phyloP scores from a whole-genome alignment of 2,797 vertebrate genomes.

The Micropoecilia bifurca region DNA sequence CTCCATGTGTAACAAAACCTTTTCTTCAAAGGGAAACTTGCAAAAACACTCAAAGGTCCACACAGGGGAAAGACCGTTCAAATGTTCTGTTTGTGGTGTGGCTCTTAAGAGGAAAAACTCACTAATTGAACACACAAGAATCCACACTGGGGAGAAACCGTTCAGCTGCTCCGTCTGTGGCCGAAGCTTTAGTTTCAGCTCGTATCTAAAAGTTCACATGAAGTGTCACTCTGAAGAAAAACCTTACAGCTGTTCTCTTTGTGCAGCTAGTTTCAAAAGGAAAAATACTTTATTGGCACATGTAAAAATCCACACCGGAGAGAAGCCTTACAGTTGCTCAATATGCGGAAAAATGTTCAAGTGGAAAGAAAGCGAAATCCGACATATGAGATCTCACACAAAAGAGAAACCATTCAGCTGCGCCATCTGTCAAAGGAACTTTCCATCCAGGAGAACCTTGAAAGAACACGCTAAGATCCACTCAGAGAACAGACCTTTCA shows the following conservation, averaged over 20 bases:
- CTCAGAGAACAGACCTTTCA: no score
- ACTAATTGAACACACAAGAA: neutral
- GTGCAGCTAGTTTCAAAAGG: constrained; percentile 16
- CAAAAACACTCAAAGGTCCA: neutral
- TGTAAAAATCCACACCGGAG: constrained; percentile 3
- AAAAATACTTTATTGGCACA: constrained; percentile 11
- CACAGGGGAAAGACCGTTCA: constrained; percentile 16
- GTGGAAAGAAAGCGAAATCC: neutral
- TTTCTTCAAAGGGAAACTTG: neutral
- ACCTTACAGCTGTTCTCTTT: constrained; percentile 3
- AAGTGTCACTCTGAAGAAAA: neutral
- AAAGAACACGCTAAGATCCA: no score
- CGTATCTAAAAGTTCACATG: neutral
- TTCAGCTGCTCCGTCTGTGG: neutral
- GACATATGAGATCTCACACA: neutral
- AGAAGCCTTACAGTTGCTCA: neutral
- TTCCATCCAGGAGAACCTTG: no score
- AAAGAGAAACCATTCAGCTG: constrained; percentile 7
- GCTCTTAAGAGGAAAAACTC: neutral
- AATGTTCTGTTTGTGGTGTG: neutral
- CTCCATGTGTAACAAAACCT: neutral
- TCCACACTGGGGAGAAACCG: neutral
- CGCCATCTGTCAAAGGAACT: neutral
- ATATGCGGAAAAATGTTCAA: neutral
- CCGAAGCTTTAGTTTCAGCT: neutral